phyloP scores from a whole-genome alignment of 2,113 vertebrate species.

The Zosterops pallidus region DNA sequence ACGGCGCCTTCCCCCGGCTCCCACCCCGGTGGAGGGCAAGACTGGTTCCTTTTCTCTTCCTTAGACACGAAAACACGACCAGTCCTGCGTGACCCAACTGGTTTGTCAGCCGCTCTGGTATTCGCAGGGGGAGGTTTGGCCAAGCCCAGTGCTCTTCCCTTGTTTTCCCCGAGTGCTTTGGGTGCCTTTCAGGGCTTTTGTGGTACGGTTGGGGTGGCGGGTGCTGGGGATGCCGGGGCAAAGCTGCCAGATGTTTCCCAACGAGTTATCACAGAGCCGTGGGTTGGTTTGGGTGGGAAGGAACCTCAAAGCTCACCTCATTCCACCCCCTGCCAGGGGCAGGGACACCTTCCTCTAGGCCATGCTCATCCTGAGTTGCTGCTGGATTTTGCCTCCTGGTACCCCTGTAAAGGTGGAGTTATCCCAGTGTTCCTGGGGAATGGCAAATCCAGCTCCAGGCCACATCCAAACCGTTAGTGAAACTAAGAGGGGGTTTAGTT shows the following conservation, averaged over 20 bases:
- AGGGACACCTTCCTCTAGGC: background rate
- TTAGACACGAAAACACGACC: background rate
- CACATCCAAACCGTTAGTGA: background rate
- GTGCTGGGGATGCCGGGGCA: background rate
- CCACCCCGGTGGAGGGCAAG: background rate
- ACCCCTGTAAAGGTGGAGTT: too few species aligned
- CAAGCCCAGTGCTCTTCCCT: background rate
- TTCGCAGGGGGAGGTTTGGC: background rate
- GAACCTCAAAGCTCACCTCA: background rate
- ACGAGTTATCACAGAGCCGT: accelerated
- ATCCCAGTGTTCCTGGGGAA: too few species aligned
- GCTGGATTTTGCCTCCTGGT: too few species aligned
- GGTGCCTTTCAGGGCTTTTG: accelerated
- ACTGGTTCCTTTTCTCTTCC: background rate
- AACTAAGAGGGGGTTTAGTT: background rate
- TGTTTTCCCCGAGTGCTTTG: background rate
- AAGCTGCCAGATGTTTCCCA: background rate
- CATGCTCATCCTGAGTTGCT: too few species aligned
- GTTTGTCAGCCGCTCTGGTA: background rate
- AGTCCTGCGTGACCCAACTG: background rate
- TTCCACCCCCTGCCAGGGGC: background rate
- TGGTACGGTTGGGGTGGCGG: accelerated
- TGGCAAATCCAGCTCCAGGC: too few species aligned
- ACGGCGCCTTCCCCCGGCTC: background rate
- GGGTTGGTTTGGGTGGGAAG: background rate